phyloP scores from a whole-genome alignment of 2,888 invertebrate genomes.

The Agrochola lota region DNA sequence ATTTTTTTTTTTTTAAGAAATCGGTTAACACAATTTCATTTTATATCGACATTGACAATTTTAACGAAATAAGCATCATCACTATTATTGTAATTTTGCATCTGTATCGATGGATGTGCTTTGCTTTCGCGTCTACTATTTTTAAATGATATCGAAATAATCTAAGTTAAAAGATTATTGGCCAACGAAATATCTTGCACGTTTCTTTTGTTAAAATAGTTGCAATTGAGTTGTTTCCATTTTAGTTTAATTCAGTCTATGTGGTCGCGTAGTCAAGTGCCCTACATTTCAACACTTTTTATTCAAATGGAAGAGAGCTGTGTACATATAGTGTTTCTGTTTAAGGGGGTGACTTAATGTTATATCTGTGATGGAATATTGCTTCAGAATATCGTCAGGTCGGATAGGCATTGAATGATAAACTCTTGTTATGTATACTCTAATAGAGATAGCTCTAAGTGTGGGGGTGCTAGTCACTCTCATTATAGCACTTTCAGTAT shows the following conservation, averaged over 20 bases:
- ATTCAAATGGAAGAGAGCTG: constrained; percentile 88
- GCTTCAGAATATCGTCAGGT: constrained; percentile 60
- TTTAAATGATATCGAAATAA: constrained; percentile 55
- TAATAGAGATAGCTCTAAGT: constrained; percentile 85
- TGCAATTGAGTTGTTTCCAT: constrained; percentile 35
- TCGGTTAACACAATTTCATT: neutral
- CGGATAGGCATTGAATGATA: constrained; percentile 73
- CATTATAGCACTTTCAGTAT: constrained; percentile 91
- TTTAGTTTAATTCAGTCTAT: constrained; percentile 62
- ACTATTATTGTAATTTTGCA: constrained; percentile 54
- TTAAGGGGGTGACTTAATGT: constrained; percentile 83
- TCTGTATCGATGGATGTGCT: constrained; percentile 60
- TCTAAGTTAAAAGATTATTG: constrained; percentile 37
- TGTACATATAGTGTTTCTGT: constrained; percentile 78
- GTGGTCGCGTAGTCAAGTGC: constrained; percentile 74
- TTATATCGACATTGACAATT: constrained; percentile 41
- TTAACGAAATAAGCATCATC: constrained; percentile 11
- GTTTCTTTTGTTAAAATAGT: constrained; percentile 33
- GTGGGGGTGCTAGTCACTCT: constrained; percentile 86
- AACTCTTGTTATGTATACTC: constrained; percentile 86
- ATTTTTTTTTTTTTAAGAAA: too few species aligned
- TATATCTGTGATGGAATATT: constrained; percentile 78
- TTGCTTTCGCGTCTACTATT: constrained; percentile 65
- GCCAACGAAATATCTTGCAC: constrained; percentile 30
- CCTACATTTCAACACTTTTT: constrained; percentile 86